Base-by-base conservation (phyloP, 2,888 invertebrate species). In the Sthenelais limicola region DNA sequence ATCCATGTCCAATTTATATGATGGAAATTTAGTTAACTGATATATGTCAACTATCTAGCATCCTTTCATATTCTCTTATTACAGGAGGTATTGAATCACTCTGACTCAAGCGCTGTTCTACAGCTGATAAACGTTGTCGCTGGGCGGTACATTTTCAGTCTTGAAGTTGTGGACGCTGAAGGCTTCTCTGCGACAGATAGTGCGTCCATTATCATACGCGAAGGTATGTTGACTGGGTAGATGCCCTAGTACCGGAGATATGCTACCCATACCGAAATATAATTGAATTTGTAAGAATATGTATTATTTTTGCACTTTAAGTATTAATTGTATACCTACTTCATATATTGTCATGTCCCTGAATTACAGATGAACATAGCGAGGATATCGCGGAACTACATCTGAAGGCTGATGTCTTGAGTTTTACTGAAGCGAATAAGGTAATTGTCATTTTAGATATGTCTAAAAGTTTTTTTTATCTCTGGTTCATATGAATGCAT, bases 101-200 rank as follows among this genome's bases (percentile, higher is more conserved):
- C 94, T 0, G 94, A 95, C 81, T 91, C 92, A 70, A 91, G 92
- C 56, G 91, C 96, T 0, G 90, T 95, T 7, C 89, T 97, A 73
- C 92, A 93, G 93, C 87, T 95, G 38, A 92, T 94, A n/a, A 93
- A 95, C 86, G 90, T 96, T 70, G 93, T 94, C 62, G 92, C 93
- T 2, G 97, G 97, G 0, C 91, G 93, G 77, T 97, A 97, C 85
- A 92, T 95, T 1, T 97, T 96, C 84, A 93, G 93, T 82, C 89
- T 97, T 73, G 93, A 93, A n/a, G 96, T 97, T 0, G 93, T 91
- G 49, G 97, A 97, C 87, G 94, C 94, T 79, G 96, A 97, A 86
- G 97, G 97, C 0, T 90, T 94, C 71, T 92, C 92, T 0, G 92
- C 92, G 79, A 92, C 92, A 21, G 96, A 97, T 86, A 92, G 93